Evolutionary conservation across 1,140 invertebrate species (phyloP), one percentile per base, ranked within the genome.

Genomic region (Doryteuthis pealeii): DNA sequence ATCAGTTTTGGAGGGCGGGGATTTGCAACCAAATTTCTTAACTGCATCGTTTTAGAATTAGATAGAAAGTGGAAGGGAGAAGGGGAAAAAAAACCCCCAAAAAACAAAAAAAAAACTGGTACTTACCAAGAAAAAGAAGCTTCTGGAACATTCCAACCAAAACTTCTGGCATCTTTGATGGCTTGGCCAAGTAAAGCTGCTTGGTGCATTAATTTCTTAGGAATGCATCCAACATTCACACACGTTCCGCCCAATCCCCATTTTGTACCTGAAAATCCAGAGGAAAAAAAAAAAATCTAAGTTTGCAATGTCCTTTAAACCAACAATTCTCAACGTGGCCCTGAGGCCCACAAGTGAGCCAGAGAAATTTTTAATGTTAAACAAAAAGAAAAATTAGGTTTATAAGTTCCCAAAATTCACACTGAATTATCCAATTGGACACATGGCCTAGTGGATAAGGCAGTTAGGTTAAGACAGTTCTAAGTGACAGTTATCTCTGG

Each of bases 171-270:
- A 90, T 95, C 94, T 91, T 93, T 90, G 67, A 96, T 88, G 77
- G 92, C 90, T 87, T 96, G 93, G 76, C 95, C 95, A 1, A 83
- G 88, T 8, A 97, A 85, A 2, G 95, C 92, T 54, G 96, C 95
- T 87, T 96, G 94, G 85, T 98, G 96, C 94, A 98, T 97, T 54
- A 98, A 87, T 86, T 98, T 98, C 86, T 98, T 98, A 1, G 96
- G 96, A 86, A 98, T 98, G 86, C 96, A 98, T 43, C 96, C 96
- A 15, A 98, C 96, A 89, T 98, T 98, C 5, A 98, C 95, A 89
- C 96, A 98, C 2, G 96, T 98, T 70, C 96, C 96, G 77, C 96
- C 96, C 2, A 97, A 89, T 33, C 95, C 95, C 82, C 79, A 80
- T 54, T 35, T 74, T 22, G 74, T 80, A 14, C 79, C 79, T 80